A percentile compares a stretch with the other conserved stretches of the same genome.
Conservation (phyloP, 2,888 invertebrate species). For the Eristalis arbustorum region DNA sequence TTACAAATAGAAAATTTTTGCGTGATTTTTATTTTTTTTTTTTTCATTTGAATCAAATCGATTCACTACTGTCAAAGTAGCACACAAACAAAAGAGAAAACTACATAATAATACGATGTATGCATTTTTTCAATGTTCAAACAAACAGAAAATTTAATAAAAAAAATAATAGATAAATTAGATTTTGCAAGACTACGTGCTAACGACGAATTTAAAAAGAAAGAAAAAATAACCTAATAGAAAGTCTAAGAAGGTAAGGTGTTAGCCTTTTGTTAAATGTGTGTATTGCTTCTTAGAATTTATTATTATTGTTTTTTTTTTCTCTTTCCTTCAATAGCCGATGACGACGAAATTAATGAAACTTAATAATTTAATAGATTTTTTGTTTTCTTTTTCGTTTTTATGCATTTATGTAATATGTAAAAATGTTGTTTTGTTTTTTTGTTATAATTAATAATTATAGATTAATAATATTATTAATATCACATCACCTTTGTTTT, state of each 20-base stretch:
- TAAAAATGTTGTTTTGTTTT: constrained; percentile 71
- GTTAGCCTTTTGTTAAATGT: constrained; percentile 61
- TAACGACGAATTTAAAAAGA: constrained; percentile 50
- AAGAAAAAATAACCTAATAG: constrained; percentile 16
- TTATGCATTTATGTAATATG: constrained; percentile 68
- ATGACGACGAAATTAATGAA: constrained; percentile 64
- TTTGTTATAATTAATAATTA: constrained; percentile 62
- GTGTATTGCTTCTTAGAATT: constrained; percentile 70
- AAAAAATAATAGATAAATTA: constrained; percentile 53
- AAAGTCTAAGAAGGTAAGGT: constrained; percentile 53
- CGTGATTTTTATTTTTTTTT: background rate
- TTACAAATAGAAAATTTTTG: constrained; percentile 38
- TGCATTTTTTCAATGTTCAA: constrained; percentile 27
- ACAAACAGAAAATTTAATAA: constrained; percentile 40
- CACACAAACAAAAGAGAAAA: constrained; percentile 57
- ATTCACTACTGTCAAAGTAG: constrained; percentile 62
- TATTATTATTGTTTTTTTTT: constrained; percentile 36
- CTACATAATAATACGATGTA: constrained; percentile 62
- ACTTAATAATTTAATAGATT: constrained; percentile 69
- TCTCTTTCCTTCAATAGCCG: constrained; percentile 40
- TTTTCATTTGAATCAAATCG: constrained; percentile 14
- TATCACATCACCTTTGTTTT: constrained; percentile 80
- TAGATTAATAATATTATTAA: constrained; percentile 76
- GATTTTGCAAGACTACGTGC: constrained; percentile 51
- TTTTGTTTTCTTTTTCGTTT: constrained; percentile 51